Conservation (phyloP, 2,888 invertebrate species). For the Drosophila macrospina region DNA sequence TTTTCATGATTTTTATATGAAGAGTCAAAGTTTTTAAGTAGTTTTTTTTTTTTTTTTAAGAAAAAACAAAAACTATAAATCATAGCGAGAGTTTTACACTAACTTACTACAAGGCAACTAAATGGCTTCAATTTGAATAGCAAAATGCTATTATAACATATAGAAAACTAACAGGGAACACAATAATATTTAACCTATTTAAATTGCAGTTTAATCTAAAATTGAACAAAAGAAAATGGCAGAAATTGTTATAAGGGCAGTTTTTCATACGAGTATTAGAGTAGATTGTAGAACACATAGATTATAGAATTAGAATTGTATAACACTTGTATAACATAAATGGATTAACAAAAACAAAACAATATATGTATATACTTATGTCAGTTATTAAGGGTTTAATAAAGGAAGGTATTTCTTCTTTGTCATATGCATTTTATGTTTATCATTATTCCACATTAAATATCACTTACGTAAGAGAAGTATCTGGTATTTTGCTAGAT, state of each 20-base stretch:
- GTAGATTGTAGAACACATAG: slow-evolving; percentile 56
- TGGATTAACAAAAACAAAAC: slow-evolving; percentile 62
- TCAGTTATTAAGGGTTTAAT: slow-evolving; percentile 27
- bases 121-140: slow-evolving; percentile 77
- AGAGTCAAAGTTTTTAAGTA: slow-evolving; percentile 61
- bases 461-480: slow-evolving; percentile 79
- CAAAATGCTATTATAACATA: slow-evolving; percentile 44
- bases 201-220: slow-evolving; percentile 35
- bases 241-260: slow-evolving; percentile 66
- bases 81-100: slow-evolving; percentile 61
- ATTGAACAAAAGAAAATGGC: slow-evolving; percentile 57
- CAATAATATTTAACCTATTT: slow-evolving; percentile 40
- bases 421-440: slow-evolving; percentile 38
- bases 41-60: slow-evolving; percentile 35
- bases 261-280: slow-evolving; percentile 23
- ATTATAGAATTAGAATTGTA: slow-evolving; percentile 20
- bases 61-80: slow-evolving; percentile 47
- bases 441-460: slow-evolving; percentile 68
- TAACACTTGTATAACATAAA: slow-evolving; percentile 60
- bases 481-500: slow-evolving; percentile 65
- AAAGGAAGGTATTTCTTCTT: slow-evolving; percentile 25
- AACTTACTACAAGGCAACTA: slow-evolving; percentile 83
- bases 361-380: slow-evolving; percentile 38
- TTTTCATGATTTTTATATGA: slow-evolving; percentile 57
- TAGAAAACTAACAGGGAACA: slow-evolving; percentile 32